These are phyloP conservation scores for Chaenodraco wilsoni DNA, from an alignment of 2,797 vertebrate species.

Conservation along the genomic window DNA sequence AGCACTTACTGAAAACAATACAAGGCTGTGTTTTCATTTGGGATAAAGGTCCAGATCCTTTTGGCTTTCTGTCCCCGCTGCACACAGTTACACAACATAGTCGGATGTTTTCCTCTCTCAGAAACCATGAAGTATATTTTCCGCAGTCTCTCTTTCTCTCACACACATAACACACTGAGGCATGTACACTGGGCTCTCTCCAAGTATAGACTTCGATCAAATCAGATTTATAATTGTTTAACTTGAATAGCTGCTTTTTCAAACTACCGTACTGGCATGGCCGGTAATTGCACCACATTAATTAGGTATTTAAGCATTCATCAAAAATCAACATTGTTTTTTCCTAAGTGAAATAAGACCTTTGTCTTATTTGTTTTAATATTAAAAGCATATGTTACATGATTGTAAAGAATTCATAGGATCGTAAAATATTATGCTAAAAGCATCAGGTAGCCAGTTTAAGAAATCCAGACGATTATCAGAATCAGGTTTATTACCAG, in stretches of 20 bases:
- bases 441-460: too few relatives aligned
- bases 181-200: neutral
- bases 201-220: neutral
- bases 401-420: neutral
- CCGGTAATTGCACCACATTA: neutral
- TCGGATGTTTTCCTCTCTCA: neutral
- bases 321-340: neutral
- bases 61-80: slow-evolving; percentile 49
- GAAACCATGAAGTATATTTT: slow-evolving; percentile 33
- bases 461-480: too few relatives aligned
- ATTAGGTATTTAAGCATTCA: neutral
- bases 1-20: slow-evolving; percentile 58
- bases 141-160: neutral
- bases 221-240: neutral
- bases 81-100: neutral
- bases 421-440: too few relatives aligned
- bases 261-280: neutral
- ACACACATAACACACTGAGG: neutral
- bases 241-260: neutral
- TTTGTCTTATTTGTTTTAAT: neutral
- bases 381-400: neutral
- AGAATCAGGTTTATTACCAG: too few relatives aligned
- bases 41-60: slow-evolving; percentile 54
- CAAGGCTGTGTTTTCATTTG: slow-evolving; percentile 61
- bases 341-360: neutral